These are phyloP conservation scores for Pammene fasciana DNA, from an alignment of 2,888 invertebrate species.

Conservation along the genomic window DNA sequence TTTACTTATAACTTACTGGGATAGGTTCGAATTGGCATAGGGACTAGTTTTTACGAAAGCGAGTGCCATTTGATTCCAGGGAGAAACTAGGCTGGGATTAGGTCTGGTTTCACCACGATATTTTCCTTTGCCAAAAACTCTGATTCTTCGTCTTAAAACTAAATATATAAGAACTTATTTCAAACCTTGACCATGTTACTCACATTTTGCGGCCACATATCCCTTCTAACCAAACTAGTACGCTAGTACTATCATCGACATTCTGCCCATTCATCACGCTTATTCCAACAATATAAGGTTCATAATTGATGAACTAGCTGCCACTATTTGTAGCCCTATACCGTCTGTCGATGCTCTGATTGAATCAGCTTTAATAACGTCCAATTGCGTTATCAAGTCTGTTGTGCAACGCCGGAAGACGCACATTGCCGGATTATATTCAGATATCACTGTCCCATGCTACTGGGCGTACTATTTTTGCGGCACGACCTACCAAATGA, in stretches of 20 bases:
- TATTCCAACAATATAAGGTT: too few species aligned
- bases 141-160: too few species aligned
- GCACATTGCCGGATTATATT: constrained; percentile 71
- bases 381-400: constrained; percentile 73
- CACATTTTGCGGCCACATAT: background rate
- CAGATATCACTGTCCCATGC: constrained; percentile 60
- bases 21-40: too few species aligned
- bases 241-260: too few species aligned
- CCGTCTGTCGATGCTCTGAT: constrained; percentile 70
- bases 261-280: too few species aligned
- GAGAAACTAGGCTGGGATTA: too few species aligned
- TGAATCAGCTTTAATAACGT: constrained; percentile 62
- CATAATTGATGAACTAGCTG: background rate
- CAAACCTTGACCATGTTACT: background rate
- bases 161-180: background rate
- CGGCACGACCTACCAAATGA: background rate
- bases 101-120: too few species aligned
- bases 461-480: constrained; percentile 33
- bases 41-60: too few species aligned
- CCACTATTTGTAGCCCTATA: constrained; percentile 17
- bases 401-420: constrained; percentile 78
- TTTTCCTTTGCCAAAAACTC: too few species aligned
- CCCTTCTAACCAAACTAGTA: too few species aligned
- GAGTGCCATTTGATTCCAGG: too few species aligned
- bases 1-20: too few species aligned